These are phyloP conservation scores for Gobiocypris rarus DNA, from an alignment of 2,113 vertebrate genomes.

Conservation along the genomic window DNA sequence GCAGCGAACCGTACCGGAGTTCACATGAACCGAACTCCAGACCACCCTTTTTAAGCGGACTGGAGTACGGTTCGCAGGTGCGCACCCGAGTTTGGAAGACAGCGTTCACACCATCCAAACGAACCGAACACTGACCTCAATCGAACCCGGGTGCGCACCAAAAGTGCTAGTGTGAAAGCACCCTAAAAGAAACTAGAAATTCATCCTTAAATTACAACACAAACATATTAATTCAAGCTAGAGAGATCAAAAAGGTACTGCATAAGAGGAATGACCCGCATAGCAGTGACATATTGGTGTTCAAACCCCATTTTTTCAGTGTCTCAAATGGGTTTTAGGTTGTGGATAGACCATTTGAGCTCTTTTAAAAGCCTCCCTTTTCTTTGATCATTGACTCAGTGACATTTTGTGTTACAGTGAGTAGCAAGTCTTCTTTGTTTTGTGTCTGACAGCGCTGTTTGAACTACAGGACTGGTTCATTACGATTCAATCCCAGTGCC, in stretches of 20 bases:
- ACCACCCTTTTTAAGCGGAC: too few species aligned
- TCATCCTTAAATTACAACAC: neutral
- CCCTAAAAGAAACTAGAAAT: neutral
- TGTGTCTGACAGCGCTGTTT: conserved; percentile 37
- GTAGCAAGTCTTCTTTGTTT: conserved; percentile 30
- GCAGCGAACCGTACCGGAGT: too few species aligned
- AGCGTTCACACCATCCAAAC: too few species aligned
- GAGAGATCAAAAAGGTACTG: neutral
- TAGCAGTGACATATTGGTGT: neutral
- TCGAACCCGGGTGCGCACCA: too few species aligned
- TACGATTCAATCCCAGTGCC: conserved; percentile 32
- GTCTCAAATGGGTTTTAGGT: neutral
- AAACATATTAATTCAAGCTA: neutral
- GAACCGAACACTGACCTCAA: too few species aligned
- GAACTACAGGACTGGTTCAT: conserved; percentile 45
- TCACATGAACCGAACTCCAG: too few species aligned
- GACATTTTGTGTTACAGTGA: conserved; percentile 32
- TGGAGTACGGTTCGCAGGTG: too few species aligned
- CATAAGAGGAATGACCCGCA: neutral
- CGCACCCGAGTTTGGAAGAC: too few species aligned
- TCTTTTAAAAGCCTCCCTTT: neutral
- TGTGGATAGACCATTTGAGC: neutral
- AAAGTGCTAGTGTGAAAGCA: too few species aligned
- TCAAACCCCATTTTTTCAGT: neutral
- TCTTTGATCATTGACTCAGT: conserved; percentile 34